Evolutionary conservation across 2,113 vertebrate genomes (phyloP).

Genomic region (Ancistrus triradiatus): DNA sequence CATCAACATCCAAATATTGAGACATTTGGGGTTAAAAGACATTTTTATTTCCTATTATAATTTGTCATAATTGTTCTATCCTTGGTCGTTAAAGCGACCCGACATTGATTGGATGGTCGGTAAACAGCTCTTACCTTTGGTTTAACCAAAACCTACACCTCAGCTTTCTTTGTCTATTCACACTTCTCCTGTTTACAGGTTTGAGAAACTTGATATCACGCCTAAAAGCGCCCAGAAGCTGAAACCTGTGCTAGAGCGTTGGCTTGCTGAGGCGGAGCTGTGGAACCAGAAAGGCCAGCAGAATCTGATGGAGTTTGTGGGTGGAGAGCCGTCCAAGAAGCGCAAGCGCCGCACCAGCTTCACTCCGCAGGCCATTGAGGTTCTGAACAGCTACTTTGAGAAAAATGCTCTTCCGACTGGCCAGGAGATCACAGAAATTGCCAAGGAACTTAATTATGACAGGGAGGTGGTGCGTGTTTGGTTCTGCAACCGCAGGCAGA

Average conservation of each 20-base stretch:
- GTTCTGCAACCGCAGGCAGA: conserved; percentile 98
- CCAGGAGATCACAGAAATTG: conserved; percentile 95
- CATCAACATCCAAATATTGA: too few relatives aligned
- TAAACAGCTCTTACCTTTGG: too few relatives aligned
- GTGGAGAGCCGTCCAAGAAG: conserved; percentile 92
- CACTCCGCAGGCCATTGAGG: conserved; percentile 92
- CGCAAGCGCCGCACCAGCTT: conserved; percentile 92
- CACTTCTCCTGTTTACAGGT: conserved; percentile 73
- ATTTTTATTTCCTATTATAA: too few relatives aligned
- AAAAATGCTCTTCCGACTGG: conserved; percentile 91
- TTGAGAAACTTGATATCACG: conserved; percentile 95
- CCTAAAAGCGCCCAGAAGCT: conserved; percentile 97
- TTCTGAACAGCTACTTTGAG: conserved; percentile 93
- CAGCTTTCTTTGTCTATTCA: too few relatives aligned
- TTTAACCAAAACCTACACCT: too few relatives aligned
- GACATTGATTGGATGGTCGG: too few relatives aligned
- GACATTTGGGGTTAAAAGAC: too few relatives aligned
- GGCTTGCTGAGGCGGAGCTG: conserved; percentile 90
- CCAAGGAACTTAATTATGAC: conserved; percentile 95
- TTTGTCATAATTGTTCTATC: too few relatives aligned
- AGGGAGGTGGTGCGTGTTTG: conserved; percentile 92
- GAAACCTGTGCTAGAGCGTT: conserved; percentile 92
- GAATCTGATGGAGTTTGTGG: conserved; percentile 95
- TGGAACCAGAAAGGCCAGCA: conserved; percentile 95
- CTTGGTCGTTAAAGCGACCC: too few relatives aligned